Evolutionary conservation across 2,113 vertebrate species (phyloP), one percentile per base, ranked within the genome.

Genomic region (Suncus etruscus): DNA sequence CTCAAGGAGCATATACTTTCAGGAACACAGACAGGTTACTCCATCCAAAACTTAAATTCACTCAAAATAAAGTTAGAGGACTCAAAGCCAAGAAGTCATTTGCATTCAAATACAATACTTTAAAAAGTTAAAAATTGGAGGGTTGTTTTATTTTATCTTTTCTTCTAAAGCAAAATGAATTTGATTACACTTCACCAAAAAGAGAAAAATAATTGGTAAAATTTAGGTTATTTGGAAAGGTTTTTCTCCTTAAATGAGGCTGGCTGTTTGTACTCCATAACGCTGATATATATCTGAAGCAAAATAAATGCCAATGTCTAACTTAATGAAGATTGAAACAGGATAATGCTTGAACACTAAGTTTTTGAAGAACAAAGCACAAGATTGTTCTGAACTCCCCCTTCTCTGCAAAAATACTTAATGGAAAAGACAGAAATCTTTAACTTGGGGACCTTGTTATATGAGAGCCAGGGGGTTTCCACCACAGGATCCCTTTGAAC

Each of bases 231-330:
- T 82, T 95, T 69, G 73, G 65, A 75, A 78, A 91, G 76, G 29
- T 24, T 86, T 80, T 82, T 32, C 91, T 89, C 81, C 75, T 75
- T 63, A 94, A 77, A 77, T 54, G 74, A 92, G 63, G 51, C 77
- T 91, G 50, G 63, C 22, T 50, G 51, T 73, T 29, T 6, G 48
- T 75, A 54, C 54, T 91, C 63, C 51, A 16, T 70, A 58, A 91
- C 51, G 66, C 65, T 85, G 92, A 91, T 82, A 83, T 87, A 78
- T 66, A 89, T 89, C 88, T 74, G 73, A 87, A 94, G 68, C 24
- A 81, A 96, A 95, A 92, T 91, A 84, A 87, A 94, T 80, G 87
- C 18, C 63, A 83, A 87, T 25, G 47, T 86, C 74, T 58, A 68
- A 31, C 27, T 75, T 75, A 79, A 50, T 90, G 78, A 90, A 91